phyloP scores from a whole-genome alignment of 2,797 vertebrate genomes.

The Sarcophilus harrisii region DNA sequence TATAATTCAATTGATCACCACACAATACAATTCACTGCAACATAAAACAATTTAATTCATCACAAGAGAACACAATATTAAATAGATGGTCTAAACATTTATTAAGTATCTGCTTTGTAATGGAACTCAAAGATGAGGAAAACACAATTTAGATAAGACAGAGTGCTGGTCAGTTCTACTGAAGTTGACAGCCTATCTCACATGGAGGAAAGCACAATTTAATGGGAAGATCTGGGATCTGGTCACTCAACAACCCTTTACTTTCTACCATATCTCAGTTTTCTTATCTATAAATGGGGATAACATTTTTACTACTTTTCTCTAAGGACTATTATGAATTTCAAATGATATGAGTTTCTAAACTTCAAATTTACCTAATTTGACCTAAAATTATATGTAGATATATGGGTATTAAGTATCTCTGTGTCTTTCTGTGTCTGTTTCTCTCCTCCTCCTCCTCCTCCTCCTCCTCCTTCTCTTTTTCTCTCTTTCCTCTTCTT shows the following conservation, averaged over 20 bases:
- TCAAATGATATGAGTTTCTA: neutral
- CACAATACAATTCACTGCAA: too few relatives aligned
- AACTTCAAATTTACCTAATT: too few relatives aligned
- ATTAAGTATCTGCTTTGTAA: neutral
- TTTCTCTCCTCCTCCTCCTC: too few relatives aligned
- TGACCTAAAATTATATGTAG: neutral
- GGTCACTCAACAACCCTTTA: neutral
- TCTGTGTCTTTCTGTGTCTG: too few relatives aligned
- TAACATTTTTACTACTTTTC: neutral
- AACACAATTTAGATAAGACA: neutral
- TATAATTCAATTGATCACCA: too few relatives aligned
- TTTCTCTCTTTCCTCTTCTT: too few relatives aligned
- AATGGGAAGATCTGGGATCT: neutral
- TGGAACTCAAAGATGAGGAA: neutral
- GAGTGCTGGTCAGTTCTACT: neutral
- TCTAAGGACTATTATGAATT: neutral
- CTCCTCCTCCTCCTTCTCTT: too few relatives aligned
- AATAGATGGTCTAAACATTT: neutral
- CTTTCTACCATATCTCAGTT: neutral
- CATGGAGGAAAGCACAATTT: neutral
- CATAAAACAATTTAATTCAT: too few relatives aligned
- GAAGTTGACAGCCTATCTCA: neutral
- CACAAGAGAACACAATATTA: neutral
- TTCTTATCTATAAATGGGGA: neutral
- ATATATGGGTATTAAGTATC: neutral